A percentile compares a stretch with the other conserved stretches of the same genome.
These are phyloP conservation scores for Gymnoscelis rufifasciata DNA, from an alignment of 2,888 invertebrate genomes.

Conservation along the genomic window DNA sequence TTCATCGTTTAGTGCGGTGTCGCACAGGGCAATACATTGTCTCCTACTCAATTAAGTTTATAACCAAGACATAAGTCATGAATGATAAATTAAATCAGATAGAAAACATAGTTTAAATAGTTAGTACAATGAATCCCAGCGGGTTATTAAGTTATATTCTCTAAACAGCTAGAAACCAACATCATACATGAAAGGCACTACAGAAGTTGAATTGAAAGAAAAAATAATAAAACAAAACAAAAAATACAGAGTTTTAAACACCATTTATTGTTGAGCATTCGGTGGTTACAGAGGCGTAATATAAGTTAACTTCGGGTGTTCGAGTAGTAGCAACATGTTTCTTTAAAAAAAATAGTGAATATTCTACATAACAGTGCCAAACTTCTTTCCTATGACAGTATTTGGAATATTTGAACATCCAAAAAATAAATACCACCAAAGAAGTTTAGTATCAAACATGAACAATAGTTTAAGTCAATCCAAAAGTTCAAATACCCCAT, in stretches of 20 bases:
- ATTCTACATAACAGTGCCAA: background rate
- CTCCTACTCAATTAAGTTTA: too few species aligned
- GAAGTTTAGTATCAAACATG: slow-evolving; percentile 6
- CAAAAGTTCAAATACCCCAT: slow-evolving; percentile 5
- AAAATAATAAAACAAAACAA: slow-evolving; percentile 24
- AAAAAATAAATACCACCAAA: slow-evolving; percentile 6
- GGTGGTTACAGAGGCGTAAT: slow-evolving; percentile 32
- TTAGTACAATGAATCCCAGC: background rate
- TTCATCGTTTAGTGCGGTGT: background rate
- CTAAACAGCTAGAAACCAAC: slow-evolving; percentile 31
- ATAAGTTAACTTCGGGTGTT: slow-evolving; percentile 17
- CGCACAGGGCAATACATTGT: too few species aligned
- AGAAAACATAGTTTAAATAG: background rate
- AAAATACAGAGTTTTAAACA: slow-evolving; percentile 30
- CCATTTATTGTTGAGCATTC: slow-evolving; percentile 43
- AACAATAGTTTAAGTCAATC: slow-evolving; percentile 1
- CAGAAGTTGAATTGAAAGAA: slow-evolving; percentile 39
- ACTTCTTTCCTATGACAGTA: background rate
- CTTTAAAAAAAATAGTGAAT: background rate
- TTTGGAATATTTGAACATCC: slow-evolving; percentile 14
- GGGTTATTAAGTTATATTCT: slow-evolving; percentile 4
- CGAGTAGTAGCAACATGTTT: slow-evolving; percentile 10
- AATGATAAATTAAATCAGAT: too few species aligned
- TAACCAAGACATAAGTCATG: too few species aligned
- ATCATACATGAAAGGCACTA: slow-evolving; percentile 49